These are phyloP conservation scores for Dicranocentrus wangi DNA, from an alignment of 2,888 invertebrate genomes.

Conservation along the genomic window DNA sequence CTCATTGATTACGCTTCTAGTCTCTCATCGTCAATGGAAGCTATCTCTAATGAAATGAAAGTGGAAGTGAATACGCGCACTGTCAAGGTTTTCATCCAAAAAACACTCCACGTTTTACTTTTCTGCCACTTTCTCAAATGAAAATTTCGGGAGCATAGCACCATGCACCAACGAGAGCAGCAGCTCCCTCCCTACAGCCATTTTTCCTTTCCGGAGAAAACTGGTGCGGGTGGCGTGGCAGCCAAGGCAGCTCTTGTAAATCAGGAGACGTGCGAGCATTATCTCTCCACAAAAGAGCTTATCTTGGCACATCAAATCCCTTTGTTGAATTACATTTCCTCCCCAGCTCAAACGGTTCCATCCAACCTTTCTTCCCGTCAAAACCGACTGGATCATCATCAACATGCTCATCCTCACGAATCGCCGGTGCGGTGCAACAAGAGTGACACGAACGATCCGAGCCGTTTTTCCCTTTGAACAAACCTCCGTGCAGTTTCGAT, in stretches of 20 bases:
- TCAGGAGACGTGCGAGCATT: conserved; percentile 55
- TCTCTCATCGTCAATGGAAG: neutral
- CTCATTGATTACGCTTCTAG: conserved; percentile 9
- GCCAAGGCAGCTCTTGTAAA: no score
- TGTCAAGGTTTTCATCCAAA: no score
- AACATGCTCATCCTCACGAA: no score
- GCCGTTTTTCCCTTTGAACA: neutral
- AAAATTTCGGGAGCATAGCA: conserved; percentile 35
- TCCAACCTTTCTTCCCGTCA: no score
- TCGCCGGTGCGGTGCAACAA: no score
- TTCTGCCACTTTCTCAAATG: conserved; percentile 54
- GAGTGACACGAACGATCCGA: no score
- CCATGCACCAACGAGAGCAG: conserved; percentile 7
- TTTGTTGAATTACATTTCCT: conserved; percentile 60
- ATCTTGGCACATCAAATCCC: conserved; percentile 56
- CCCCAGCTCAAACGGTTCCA: neutral
- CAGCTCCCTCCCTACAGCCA: conserved; percentile 19
- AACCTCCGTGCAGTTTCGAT: neutral
- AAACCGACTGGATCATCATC: conserved; percentile 25
- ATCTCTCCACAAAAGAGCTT: conserved; percentile 54
- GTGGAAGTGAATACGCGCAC: no score
- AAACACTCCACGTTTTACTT: no score
- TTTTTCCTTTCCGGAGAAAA: no score
- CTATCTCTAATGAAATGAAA: no score
- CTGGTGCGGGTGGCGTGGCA: no score